A percentile compares a stretch with the other conserved stretches of the same genome.
Evolutionary conservation across 2,888 invertebrate species (phyloP).

Genomic region (Perizoma flavofasciatum): DNA sequence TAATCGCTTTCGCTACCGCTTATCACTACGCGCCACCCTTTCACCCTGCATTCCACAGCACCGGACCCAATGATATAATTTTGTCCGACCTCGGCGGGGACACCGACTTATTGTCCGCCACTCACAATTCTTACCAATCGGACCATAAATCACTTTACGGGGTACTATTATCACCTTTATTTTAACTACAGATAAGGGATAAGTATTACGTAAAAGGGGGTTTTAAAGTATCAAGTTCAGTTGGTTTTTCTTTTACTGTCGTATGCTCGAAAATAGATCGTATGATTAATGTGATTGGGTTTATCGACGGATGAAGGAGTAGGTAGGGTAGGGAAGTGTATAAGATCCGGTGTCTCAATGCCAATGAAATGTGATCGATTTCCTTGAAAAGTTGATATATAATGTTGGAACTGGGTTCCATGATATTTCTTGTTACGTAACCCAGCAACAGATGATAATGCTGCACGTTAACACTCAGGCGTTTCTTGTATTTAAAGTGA

Average conservation of each 20-base stretch:
- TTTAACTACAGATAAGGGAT: background rate
- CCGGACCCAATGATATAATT: conserved; percentile 39
- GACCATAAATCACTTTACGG: conserved; percentile 18
- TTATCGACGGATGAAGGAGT: background rate
- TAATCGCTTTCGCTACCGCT: conserved; percentile 20
- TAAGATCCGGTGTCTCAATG: conserved; percentile 25
- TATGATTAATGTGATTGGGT: conserved; percentile 7
- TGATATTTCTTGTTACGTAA: too few relatives aligned
- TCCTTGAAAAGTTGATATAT: conserved; percentile 13
- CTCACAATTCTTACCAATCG: conserved; percentile 6
- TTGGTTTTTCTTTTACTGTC: conserved; percentile 4
- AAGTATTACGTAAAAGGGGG: conserved; percentile 1
- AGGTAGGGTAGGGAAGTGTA: conserved; percentile 13
- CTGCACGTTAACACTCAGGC: too few relatives aligned
- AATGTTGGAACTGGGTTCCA: background rate
- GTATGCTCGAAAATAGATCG: conserved; percentile 1
- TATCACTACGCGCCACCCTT: conserved; percentile 20
- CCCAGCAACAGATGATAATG: too few relatives aligned
- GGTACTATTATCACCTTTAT: conserved; percentile 15
- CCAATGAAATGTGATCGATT: conserved; percentile 20
- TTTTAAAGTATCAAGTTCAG: conserved; percentile 6
- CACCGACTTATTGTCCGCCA: conserved; percentile 33
- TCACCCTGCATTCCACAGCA: conserved; percentile 31
- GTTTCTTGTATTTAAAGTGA: too few relatives aligned
- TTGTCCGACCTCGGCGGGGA: conserved; percentile 35